A percentile compares a stretch with the other conserved stretches of the same genome.
Evolutionary conservation across 2,797 vertebrate genomes (phyloP).

Genomic region (Cichlasoma orientale): DNA sequence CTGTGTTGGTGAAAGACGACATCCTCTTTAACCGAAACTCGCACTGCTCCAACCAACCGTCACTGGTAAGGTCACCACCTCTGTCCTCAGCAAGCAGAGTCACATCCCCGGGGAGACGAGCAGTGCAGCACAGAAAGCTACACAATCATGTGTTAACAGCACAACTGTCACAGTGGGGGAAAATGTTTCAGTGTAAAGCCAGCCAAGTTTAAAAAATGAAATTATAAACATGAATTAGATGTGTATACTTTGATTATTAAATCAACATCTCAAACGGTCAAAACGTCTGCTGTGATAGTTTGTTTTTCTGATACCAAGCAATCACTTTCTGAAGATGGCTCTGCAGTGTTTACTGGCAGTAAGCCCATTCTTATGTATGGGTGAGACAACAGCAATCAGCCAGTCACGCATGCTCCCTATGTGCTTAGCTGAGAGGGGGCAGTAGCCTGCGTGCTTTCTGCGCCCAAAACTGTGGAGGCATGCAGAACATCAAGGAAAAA

Average conservation of each 20-base stretch:
- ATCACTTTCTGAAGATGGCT: not conserved
- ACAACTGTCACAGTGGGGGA: not conserved
- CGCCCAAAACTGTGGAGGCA: not conserved
- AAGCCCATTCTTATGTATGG: not conserved
- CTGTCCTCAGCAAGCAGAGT: not conserved
- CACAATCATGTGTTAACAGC: not conserved
- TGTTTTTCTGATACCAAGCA: not conserved
- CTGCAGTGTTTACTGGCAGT: accelerated
- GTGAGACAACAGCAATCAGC: not conserved
- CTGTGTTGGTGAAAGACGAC: slow-evolving; percentile 89
- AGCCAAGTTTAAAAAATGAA: not conserved
- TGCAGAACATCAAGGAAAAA: not conserved
- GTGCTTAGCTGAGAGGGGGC: not conserved
- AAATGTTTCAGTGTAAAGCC: not conserved
- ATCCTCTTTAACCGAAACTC: slow-evolving; percentile 85
- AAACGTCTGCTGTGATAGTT: not conserved
- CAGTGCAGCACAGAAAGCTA: not conserved
- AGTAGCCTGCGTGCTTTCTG: not conserved
- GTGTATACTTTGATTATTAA: not conserved
- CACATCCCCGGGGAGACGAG: not conserved
- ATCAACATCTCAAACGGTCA: not conserved
- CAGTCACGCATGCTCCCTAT: not conserved
- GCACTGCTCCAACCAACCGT: slow-evolving; percentile 73
- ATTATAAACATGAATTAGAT: accelerated
- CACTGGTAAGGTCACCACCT: slow-evolving; percentile 75